A percentile compares a stretch with the other conserved stretches of the same genome.
Conservation (phyloP, 2,113 vertebrate species). For the Chelonoidis abingdonii region DNA sequence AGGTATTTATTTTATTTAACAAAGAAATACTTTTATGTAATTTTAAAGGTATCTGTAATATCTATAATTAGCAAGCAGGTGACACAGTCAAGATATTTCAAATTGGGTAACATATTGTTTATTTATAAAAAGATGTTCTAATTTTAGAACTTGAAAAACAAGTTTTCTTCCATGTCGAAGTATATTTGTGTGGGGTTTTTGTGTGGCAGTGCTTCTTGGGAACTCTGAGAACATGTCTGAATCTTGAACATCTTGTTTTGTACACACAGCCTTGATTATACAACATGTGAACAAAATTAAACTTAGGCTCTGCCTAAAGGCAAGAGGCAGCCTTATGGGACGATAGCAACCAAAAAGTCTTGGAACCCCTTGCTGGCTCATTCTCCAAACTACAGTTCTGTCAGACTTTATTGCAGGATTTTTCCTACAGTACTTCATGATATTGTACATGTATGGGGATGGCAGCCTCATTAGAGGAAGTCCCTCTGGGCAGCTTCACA, state of each 20-base stretch:
- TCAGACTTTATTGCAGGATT: rapidly evolving
- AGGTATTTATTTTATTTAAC: not conserved
- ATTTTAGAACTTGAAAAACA: not conserved
- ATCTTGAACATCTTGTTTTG: not conserved
- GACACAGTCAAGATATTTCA: not conserved
- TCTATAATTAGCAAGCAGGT: not conserved
- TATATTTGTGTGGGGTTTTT: not conserved
- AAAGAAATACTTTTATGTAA: not conserved
- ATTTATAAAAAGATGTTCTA: not conserved
- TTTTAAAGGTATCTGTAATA: not conserved
- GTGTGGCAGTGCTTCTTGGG: not conserved
- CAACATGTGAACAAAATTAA: not conserved
- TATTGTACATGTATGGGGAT: rapidly evolving
- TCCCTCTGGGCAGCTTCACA: not conserved
- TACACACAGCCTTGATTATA: not conserved
- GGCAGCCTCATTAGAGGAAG: rapidly evolving
- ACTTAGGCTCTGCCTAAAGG: not conserved
- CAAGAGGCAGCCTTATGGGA: not conserved
- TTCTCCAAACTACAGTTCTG: rapidly evolving
- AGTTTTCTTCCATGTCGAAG: not conserved
- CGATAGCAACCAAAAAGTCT: not conserved
- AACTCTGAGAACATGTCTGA: not conserved
- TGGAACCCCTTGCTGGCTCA: not conserved
- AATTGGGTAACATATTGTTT: not conserved
- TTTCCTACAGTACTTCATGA: rapidly evolving